phyloP scores from a whole-genome alignment of 2,888 invertebrate genomes.

The Limenitis arthemis region DNA sequence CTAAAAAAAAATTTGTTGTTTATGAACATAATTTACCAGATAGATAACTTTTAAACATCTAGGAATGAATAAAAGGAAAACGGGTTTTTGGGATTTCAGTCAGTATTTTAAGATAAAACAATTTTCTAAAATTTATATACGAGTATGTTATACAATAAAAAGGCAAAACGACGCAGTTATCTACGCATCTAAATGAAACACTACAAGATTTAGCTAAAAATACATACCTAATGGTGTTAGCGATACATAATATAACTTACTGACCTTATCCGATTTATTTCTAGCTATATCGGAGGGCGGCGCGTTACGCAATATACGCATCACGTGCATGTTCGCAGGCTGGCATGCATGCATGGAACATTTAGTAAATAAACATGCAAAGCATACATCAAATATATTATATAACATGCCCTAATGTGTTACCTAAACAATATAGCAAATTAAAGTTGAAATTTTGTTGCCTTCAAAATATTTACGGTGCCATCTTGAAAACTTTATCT shows the following conservation, averaged over 20 bases:
- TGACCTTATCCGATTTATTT: conserved; percentile 90
- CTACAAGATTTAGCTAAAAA: conserved; percentile 6
- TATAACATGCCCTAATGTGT: not conserved
- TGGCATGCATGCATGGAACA: conserved; percentile 65
- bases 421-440: conserved; percentile 2
- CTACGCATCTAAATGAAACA: not conserved
- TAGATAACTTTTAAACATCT: too few species aligned
- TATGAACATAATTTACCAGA: too few species aligned
- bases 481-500: too few species aligned
- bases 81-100: too few species aligned
- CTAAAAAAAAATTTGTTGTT: too few species aligned
- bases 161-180: not conserved
- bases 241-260: conserved; percentile 32
- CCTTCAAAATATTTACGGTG: too few species aligned
- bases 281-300: conserved; percentile 89
- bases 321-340: conserved; percentile 84
- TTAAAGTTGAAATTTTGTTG: not conserved
- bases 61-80: too few species aligned
- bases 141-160: too few species aligned
- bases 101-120: too few species aligned
- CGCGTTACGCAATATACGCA: conserved; percentile 87
- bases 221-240: conserved; percentile 3
- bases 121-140: too few species aligned
- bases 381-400: not conserved
- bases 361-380: conserved; percentile 36